Base-by-base conservation (phyloP, 2,888 invertebrate genomes). In the Ypsolopha sequella region DNA sequence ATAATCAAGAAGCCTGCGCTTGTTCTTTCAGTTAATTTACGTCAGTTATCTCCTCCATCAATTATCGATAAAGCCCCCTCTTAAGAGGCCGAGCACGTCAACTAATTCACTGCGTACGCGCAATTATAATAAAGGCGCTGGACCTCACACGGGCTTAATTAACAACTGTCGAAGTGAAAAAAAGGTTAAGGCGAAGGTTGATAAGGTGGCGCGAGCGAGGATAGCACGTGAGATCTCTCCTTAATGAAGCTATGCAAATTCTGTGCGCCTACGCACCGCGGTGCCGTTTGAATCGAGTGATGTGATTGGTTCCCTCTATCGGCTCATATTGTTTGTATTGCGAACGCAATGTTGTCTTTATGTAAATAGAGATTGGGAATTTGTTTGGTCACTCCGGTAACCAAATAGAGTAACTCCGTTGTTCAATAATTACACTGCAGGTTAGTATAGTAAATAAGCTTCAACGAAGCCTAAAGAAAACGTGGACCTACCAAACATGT, bases 71-170 rank as follows among this genome's bases (percentile, higher is more conserved):
- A 24, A 24, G 4, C 24, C 24, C 24, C 24, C 24, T n/a, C n/a
- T 24, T 24, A 24, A 24, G 24, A 24, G 24, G 24, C 24, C 24
- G 10, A 6, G 36, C 47, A 47, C 47, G 47, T 47, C 47, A 47
- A 47, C 47, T 47, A 47, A 47, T 47, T 47, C 47, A 36, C 36
- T 34, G 39, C 48, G 48, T n/a, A 41, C 68, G 62, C 58, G 62
- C 73, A 73, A 73, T 77, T 73, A 76, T 69, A 76, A 69, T 68
- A 66, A 72, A 75, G 69, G 78, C 75, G 78, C 70, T 56, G 70
- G 77, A 78, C 78, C 78, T 75, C 78, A 78, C 78, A 72, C 78
- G 65, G 57, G 63, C 62, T 75, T 73, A 75, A 76, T 76, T 76
- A 75, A 76, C 59, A 75, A 76, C 59, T 61, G 64, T 57, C 65